Conservation (phyloP, 2,888 invertebrate genomes). For the Phorcus lineatus region DNA sequence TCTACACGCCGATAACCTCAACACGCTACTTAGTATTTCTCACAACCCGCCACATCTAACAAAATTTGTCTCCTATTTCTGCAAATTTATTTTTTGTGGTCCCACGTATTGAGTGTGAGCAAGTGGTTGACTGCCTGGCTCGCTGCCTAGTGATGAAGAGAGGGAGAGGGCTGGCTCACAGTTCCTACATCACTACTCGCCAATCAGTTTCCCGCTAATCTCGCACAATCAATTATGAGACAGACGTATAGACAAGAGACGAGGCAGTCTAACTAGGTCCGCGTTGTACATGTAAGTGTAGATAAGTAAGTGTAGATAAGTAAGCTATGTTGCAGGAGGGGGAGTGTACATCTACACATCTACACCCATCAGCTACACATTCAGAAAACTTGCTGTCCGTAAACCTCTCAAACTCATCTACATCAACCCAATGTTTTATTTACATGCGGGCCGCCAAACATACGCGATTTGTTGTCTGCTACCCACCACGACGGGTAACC, state of each 20-base stretch:
- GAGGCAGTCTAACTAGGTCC: no score
- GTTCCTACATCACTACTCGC: background rate
- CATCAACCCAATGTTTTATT: no score
- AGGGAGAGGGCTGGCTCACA: background rate
- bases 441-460: no score
- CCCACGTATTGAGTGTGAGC: background rate
- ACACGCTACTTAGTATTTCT: background rate
- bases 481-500: no score
- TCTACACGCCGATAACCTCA: background rate
- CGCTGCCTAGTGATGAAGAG: background rate
- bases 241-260: background rate
- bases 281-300: no score
- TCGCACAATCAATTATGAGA: background rate
- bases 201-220: constrained; percentile 1
- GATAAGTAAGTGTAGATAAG: no score
- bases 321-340: no score
- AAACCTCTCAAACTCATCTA: no score
- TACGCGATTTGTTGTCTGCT: no score
- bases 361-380: no score
- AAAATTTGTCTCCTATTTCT: constrained; percentile 16
- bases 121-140: background rate
- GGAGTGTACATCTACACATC: no score
- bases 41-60: constrained; percentile 5
- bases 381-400: no score
- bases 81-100: background rate